Evolutionary conservation across 2,113 vertebrate genomes (phyloP).

Genomic region (Boleophthalmus pectinirostris): DNA sequence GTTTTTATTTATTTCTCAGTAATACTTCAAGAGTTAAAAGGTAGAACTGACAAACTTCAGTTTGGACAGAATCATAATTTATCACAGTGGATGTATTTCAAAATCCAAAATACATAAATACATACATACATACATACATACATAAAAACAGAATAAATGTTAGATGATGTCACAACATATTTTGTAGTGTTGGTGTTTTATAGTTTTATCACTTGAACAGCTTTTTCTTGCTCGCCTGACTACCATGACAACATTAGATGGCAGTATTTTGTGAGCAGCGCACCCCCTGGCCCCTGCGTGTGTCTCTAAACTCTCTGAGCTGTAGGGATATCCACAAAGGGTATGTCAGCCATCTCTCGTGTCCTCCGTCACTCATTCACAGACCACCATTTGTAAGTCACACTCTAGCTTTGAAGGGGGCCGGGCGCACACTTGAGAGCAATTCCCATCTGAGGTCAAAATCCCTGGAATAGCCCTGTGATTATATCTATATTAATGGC

Average conservation of each 20-base stretch:
- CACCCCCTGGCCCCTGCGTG: slow-evolving; percentile 2
- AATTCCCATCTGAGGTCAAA: slow-evolving; percentile 70
- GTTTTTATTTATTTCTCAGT: neutral
- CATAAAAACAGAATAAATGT: too few relatives aligned
- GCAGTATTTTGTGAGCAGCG: neutral
- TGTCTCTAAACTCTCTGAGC: slow-evolving; percentile 43
- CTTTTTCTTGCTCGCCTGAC: neutral
- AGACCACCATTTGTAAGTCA: slow-evolving; percentile 79
- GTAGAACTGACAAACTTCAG: too few relatives aligned
- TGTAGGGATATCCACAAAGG: slow-evolving; percentile 60
- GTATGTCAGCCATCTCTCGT: slow-evolving; percentile 65
- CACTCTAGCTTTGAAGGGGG: slow-evolving; percentile 77
- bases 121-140: too few relatives aligned
- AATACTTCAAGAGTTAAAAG: neutral
- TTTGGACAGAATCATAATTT: too few relatives aligned
- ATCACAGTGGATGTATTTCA: too few relatives aligned
- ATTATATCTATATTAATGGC: slow-evolving; percentile 81
- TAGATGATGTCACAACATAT: too few relatives aligned
- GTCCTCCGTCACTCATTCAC: slow-evolving; percentile 73
- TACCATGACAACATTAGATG: neutral
- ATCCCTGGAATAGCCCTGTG: slow-evolving; percentile 72
- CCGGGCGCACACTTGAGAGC: slow-evolving; percentile 59
- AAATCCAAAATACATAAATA: too few relatives aligned
- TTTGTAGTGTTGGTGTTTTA: too few relatives aligned
- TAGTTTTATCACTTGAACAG: neutral